These are phyloP conservation scores for Amaurobius ferox DNA, from an alignment of 2,888 invertebrate genomes.

Conservation along the genomic window DNA sequence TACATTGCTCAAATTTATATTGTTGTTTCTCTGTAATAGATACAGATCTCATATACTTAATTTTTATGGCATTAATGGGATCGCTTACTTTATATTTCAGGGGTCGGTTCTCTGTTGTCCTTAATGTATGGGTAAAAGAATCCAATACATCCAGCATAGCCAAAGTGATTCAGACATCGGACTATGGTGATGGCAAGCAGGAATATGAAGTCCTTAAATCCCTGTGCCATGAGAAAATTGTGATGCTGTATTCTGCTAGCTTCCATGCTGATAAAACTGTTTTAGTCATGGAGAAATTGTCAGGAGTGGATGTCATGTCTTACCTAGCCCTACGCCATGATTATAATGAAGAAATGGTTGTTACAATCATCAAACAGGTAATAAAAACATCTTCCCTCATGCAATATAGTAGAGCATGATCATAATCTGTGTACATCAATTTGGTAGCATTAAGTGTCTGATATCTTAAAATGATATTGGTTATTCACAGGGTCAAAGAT, in stretches of 20 bases:
- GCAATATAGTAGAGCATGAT: no score
- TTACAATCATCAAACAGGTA: slow-evolving; percentile 88
- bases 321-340: slow-evolving; percentile 92
- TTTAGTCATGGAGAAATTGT: slow-evolving; percentile 80
- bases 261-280: slow-evolving; percentile 68
- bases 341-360: slow-evolving; percentile 94
- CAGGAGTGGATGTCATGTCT: slow-evolving; percentile 93
- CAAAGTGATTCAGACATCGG: slow-evolving; percentile 83
- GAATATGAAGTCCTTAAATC: slow-evolving; percentile 91
- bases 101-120: slow-evolving; percentile 91
- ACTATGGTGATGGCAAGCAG: slow-evolving; percentile 78
- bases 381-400: background rate
- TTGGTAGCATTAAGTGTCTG: no score
- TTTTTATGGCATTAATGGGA: no score
- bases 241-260: slow-evolving; percentile 79
- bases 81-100: slow-evolving; percentile 77
- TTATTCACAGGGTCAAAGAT: no score
- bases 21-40: no score
- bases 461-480: no score
- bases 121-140: slow-evolving; percentile 85
- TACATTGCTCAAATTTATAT: no score
- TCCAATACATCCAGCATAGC: slow-evolving; percentile 87
- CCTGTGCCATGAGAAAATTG: slow-evolving; percentile 91
- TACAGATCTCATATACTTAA: no score
- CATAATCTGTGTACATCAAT: no score